Base-by-base conservation (phyloP, 2,888 invertebrate genomes). In the Seira ritae region DNA sequence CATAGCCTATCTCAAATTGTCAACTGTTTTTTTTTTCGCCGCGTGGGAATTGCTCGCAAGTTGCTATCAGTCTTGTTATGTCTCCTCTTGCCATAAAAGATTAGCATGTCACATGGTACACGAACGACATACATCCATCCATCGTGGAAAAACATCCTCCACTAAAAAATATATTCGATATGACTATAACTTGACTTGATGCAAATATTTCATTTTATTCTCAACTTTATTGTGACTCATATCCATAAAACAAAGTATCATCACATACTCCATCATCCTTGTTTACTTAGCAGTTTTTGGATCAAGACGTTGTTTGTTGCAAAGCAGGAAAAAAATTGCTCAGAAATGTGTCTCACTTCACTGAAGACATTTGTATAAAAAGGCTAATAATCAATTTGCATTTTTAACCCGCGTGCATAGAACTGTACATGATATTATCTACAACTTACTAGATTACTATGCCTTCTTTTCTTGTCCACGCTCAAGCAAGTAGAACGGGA, bases 31-130 rank as follows among this genome's bases (percentile, higher is more conserved):
- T 31, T 70, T 69, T 37, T 50, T 55, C 69, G 78, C 74, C 80
- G 80, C 80, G 75, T 80, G 80, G 80, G 80, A 80, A 80, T 80
- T 74, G 69, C 80, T 55, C 55, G 55, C 55, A 55, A 55, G 55
- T 80, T 80, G 68, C 72, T 80, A 73, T 80, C 80, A 72, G 71
- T 79, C 80, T 69, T n/a, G 55, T 55, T 55, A 55, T 55, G 55
- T 55, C n/a, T 50, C 76, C n/a, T 50, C 76, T 71, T 46, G 67
- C 67, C 67, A 67, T 67, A 67, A 67, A 67, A 74, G 74, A 80
- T 80, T 74, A 74, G 62, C 55, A 42, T 80, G 79, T 80, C 80
- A 80, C 80, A 74, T 80, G 80, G 66, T 50, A 31, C 70, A 37
- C 55, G 42, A 75, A 66, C 66, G 3, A 10, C 15, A 62, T 62